Conservation (phyloP, 2,797 vertebrate species). For the Apogon hyalosoma region DNA sequence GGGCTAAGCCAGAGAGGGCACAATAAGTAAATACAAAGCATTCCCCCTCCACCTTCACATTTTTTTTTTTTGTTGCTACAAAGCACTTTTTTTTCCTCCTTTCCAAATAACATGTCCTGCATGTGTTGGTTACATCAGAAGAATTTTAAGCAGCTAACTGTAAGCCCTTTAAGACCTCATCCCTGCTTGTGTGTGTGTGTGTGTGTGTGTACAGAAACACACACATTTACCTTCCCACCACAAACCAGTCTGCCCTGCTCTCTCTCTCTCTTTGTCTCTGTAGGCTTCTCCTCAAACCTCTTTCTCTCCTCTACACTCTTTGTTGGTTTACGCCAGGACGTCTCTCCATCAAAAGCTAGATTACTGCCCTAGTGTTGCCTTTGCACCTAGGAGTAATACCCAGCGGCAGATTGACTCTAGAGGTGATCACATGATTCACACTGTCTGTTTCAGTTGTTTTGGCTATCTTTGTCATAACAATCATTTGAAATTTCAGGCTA, state of each 20-base stretch:
- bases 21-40: constrained; percentile 43
- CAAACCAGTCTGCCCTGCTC: constrained; percentile 6
- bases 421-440: constrained; percentile 41
- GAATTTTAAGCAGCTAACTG: constrained; percentile 88
- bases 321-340: constrained; percentile 52
- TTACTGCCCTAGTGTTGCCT: constrained; percentile 63
- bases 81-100: constrained; percentile 50
- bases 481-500: constrained; percentile 11
- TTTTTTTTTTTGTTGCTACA: constrained; percentile 35
- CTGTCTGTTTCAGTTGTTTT: constrained; percentile 29
- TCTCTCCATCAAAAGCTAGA: constrained; percentile 74
- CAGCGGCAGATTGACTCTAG: constrained; percentile 39
- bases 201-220: constrained; percentile 31
- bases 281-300: constrained; percentile 43
- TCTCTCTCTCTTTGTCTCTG: constrained; percentile 37
- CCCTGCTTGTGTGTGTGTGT: constrained; percentile 34
- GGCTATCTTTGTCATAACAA: constrained; percentile 31
- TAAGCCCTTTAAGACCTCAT: constrained; percentile 84
- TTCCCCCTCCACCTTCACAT: neutral
- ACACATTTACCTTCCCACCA: constrained; percentile 32
- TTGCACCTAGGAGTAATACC: constrained; percentile 54
- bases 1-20: constrained; percentile 28
- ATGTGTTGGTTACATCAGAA: constrained; percentile 81
- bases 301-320: constrained; percentile 20
- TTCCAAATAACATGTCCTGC: constrained; percentile 72